A percentile compares a stretch with the other conserved stretches of the same genome.
These are phyloP conservation scores for Tangara arthus DNA, from an alignment of 2,797 vertebrate genomes.

Conservation along the genomic window DNA sequence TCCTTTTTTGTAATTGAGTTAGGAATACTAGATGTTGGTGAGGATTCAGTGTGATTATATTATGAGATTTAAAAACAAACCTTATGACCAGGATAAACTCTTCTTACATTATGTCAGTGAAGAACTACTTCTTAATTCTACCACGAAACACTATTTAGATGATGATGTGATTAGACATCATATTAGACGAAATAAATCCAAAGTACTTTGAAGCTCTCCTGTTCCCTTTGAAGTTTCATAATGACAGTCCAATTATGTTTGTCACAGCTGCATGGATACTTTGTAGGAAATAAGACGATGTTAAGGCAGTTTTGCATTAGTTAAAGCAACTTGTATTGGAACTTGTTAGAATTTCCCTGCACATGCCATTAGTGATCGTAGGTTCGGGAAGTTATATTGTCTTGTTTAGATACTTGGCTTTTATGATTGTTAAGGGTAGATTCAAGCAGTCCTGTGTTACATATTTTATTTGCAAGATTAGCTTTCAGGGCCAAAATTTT, in stretches of 20 bases:
- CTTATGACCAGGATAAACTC: neutral
- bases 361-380: neutral
- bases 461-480: neutral
- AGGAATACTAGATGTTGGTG: neutral
- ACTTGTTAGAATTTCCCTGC: neutral
- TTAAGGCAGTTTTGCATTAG: neutral
- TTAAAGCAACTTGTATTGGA: neutral
- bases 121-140: neutral
- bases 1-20: neutral
- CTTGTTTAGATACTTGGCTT: neutral
- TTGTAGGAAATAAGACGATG: neutral
- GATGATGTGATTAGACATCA: neutral
- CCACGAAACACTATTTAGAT: neutral
- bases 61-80: neutral
- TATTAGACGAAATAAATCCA: constrained; percentile 16
- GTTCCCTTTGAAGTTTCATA: neutral
- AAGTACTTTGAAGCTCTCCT: neutral
- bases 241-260: neutral
- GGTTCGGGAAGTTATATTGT: neutral
- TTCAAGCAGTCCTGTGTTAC: neutral
- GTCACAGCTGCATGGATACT: neutral
- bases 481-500: neutral
- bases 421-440: neutral
- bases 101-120: neutral
- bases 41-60: neutral